These are phyloP conservation scores for Ferrisia virgata DNA, from an alignment of 2,888 invertebrate genomes.

Conservation along the genomic window DNA sequence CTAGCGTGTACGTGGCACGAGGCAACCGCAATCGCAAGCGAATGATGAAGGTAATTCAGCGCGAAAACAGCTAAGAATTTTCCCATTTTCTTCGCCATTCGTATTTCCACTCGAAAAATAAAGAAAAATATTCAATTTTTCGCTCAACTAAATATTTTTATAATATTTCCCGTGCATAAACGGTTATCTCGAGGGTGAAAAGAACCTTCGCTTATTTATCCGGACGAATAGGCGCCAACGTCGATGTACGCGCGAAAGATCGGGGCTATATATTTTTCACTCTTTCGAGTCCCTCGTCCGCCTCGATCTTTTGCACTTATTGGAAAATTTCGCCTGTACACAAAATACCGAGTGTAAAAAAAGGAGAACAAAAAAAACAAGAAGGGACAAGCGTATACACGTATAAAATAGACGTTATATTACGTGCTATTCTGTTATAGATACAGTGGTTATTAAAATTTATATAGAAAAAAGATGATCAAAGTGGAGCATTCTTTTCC, in stretches of 20 bases:
- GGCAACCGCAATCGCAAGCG: neutral
- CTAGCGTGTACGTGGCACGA: neutral
- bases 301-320: neutral
- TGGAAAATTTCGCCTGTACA: neutral
- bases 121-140: conserved; percentile 47
- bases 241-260: conserved; percentile 22
- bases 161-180: conserved; percentile 45
- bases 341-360: neutral
- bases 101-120: conserved; percentile 43
- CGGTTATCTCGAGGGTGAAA: conserved; percentile 36
- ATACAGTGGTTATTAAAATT: conserved; percentile 41
- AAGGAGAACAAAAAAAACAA: neutral
- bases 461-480: too few species aligned
- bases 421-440: neutral
- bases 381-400: neutral
- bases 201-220: conserved; percentile 43
- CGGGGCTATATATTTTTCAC: conserved; percentile 32
- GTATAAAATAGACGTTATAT: conserved; percentile 22
- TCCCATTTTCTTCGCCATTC: conserved; percentile 21
- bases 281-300: neutral
- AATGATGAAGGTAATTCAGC: conserved; percentile 42
- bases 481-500: too few species aligned
- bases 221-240: conserved; percentile 45
- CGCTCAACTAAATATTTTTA: conserved; percentile 47
- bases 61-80: conserved; percentile 37